Conservation (phyloP, 2,113 vertebrate genomes). For the Calidris pygmaea region DNA sequence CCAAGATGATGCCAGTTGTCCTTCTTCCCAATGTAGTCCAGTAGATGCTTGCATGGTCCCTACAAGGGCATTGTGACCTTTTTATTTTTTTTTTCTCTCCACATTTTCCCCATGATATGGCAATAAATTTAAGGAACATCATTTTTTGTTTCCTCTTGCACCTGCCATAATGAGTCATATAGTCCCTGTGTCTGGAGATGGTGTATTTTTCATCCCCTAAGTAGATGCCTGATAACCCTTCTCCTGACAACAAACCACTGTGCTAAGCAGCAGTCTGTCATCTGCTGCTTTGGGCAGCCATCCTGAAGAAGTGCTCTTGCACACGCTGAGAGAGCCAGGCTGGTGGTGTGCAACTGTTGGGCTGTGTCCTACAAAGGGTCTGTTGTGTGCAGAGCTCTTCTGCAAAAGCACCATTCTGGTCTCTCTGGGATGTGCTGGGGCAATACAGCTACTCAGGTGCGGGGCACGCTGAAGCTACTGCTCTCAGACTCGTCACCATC, state of each 20-base stretch:
- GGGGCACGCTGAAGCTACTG: neutral
- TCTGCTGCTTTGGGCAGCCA: neutral
- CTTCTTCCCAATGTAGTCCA: neutral
- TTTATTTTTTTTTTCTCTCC: neutral
- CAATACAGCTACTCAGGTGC: neutral
- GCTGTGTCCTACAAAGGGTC: rapidly evolving
- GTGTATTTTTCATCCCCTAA: neutral
- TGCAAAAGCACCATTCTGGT: rapidly evolving
- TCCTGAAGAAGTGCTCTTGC: neutral
- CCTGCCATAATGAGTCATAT: neutral
- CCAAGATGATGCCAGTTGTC: neutral
- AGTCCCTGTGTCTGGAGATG: neutral
- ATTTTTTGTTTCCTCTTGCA: neutral
- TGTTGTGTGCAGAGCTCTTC: neutral
- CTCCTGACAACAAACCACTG: neutral
- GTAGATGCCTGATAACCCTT: neutral
- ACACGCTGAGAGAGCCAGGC: neutral
- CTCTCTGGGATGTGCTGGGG: neutral
- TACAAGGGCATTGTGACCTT: neutral
- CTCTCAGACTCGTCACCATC: neutral
- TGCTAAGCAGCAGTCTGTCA: constrained; percentile 7
- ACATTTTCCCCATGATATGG: neutral
- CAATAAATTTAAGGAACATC: neutral
- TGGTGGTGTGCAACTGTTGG: neutral
- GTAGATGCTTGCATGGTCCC: neutral